Percentiles rank a stretch among this genome's conserved stretches.
These are phyloP conservation scores for Nemoura dubitans DNA, from an alignment of 2,888 invertebrate genomes.

Conservation along the genomic window DNA sequence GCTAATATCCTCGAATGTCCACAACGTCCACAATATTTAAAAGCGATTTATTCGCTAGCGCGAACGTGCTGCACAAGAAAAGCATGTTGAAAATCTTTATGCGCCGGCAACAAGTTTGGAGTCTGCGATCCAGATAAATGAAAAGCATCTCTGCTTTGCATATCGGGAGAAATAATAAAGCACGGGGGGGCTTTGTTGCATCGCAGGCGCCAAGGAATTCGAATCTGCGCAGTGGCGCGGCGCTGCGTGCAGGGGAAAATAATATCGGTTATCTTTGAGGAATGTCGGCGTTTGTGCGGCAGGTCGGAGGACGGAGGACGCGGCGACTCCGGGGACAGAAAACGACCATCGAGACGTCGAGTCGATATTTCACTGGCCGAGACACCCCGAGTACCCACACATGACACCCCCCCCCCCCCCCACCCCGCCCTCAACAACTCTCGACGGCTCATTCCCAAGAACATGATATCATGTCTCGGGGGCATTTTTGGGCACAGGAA, in stretches of 20 bases:
- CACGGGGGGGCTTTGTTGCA: no score
- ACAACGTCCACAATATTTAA: no score
- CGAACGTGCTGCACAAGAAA: not conserved
- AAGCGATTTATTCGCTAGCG: not conserved
- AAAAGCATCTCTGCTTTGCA: not conserved
- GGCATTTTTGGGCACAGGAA: slow-evolving; percentile 9
- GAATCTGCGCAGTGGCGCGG: not conserved
- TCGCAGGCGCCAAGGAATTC: no score
- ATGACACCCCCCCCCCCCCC: not conserved
- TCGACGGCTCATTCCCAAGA: slow-evolving; percentile 8
- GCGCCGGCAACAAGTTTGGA: not conserved
- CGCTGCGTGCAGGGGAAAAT: not conserved
- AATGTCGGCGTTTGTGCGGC: slow-evolving; percentile 19
- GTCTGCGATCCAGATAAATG: not conserved
- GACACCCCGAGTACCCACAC: not conserved
- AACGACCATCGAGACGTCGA: not conserved
- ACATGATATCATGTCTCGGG: not conserved
- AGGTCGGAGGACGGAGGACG: no score
- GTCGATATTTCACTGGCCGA: slow-evolving; percentile 34
- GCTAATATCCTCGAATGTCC: no score
- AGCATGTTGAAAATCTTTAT: no score
- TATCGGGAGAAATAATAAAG: not conserved
- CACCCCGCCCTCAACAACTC: not conserved
- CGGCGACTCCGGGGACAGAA: not conserved
- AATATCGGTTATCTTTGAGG: slow-evolving; percentile 32